Conservation (phyloP, 2,797 vertebrate species). For the Micrastur ruficollis region DNA sequence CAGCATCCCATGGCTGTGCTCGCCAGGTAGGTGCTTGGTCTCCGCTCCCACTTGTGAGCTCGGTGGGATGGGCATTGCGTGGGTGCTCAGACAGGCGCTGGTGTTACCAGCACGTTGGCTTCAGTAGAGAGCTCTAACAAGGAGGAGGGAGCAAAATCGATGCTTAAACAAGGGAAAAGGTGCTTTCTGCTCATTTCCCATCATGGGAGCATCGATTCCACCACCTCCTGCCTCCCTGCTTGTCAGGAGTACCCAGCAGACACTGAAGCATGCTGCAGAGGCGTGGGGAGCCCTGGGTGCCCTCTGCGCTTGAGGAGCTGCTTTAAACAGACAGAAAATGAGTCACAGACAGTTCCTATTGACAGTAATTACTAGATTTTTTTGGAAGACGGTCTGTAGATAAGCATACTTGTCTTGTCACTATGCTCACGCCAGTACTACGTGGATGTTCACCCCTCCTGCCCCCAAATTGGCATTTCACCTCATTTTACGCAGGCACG, state of each 20-base stretch:
- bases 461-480: background rate
- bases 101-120: background rate
- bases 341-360: background rate
- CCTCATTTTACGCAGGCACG: background rate
- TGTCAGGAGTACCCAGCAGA: background rate
- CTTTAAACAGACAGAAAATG: background rate
- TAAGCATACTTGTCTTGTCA: background rate
- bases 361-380: background rate
- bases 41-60: background rate
- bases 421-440: background rate
- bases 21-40: background rate
- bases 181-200: background rate
- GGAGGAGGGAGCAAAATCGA: background rate
- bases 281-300: background rate
- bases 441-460: background rate
- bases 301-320: background rate
- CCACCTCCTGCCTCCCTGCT: background rate
- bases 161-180: background rate
- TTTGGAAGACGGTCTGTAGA: background rate
- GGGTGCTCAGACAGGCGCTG: background rate
- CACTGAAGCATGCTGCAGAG: background rate
- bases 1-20: background rate
- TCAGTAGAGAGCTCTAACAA: background rate
- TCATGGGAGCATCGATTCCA: fast-evolving
- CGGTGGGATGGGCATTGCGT: background rate